Percentiles rank a stretch among this genome's conserved stretches.
phyloP scores from a whole-genome alignment of 2,888 invertebrate genomes.

The Phalangium opilio region DNA sequence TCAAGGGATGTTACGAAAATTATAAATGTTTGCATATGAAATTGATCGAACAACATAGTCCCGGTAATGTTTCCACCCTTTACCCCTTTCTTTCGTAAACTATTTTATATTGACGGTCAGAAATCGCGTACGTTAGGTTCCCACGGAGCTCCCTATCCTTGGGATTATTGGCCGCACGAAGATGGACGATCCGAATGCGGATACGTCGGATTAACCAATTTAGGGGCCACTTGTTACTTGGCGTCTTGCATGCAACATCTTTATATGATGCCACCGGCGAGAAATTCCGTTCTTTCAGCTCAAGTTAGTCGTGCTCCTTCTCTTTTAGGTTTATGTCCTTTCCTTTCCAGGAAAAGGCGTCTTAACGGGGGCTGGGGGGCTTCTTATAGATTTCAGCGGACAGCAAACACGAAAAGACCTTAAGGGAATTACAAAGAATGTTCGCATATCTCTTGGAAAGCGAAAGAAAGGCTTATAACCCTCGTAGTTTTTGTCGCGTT shows the following conservation, averaged over 20 bases:
- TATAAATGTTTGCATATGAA: slow-evolving; percentile 68
- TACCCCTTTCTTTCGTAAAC: no score
- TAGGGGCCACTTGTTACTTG: slow-evolving; percentile 95
- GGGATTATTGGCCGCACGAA: slow-evolving; percentile 97
- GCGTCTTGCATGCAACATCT: slow-evolving; percentile 93
- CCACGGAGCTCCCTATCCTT: slow-evolving; percentile 63
- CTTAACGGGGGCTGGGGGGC: background rate
- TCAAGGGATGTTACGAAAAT: slow-evolving; percentile 67
- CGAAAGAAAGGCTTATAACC: slow-evolving; percentile 88
- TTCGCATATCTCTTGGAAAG: slow-evolving; percentile 82
- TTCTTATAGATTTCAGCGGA: slow-evolving; percentile 38
- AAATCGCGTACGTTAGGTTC: slow-evolving; percentile 29
- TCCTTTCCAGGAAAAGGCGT: background rate
- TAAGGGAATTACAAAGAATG: slow-evolving; percentile 81
- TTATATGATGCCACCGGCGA: slow-evolving; percentile 90
- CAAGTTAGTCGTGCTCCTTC: slow-evolving; percentile 33
- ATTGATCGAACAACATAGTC: slow-evolving; percentile 69
- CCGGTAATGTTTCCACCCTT: slow-evolving; percentile 36
- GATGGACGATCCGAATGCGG: slow-evolving; percentile 88
- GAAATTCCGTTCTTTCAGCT: slow-evolving; percentile 63
- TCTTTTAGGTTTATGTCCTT: background rate
- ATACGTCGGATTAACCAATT: slow-evolving; percentile 81
- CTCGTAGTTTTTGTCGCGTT: slow-evolving; percentile 83
- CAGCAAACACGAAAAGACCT: slow-evolving; percentile 62
- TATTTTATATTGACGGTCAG: background rate